Evolutionary conservation across 2,888 invertebrate species (phyloP), one percentile per base, ranked within the genome.

Genomic region (Meganola albula): DNA sequence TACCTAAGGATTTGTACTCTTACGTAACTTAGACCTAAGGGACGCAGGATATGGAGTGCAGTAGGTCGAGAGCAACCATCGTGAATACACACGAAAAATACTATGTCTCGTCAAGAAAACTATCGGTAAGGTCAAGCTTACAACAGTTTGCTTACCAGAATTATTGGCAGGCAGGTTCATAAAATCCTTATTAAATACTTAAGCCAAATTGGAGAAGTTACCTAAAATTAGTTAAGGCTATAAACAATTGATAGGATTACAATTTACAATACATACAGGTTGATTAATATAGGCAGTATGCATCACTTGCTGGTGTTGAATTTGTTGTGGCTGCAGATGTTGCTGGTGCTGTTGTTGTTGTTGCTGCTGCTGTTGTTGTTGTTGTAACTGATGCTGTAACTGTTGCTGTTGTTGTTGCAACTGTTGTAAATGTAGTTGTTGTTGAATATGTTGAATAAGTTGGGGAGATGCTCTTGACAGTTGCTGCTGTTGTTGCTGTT

Each of bases 241-340:
- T n/a, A n/a, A n/a, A n/a, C n/a, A n/a, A 8, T 12, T 5, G 12
- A 8, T 7, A 22, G 7, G n/a, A 8, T n/a, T 12, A 23, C 14
- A 25, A 21, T n/a, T n/a, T n/a, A n/a, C n/a, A n/a, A n/a, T n/a
- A n/a, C 74, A 75, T 40, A 83, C 83, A 43, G 71, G 53, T 58
- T 83, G 82, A 55, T 85, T 83, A 21, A 84, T 78, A 37, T 84
- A 85, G 5, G 80, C 74, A 7, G 83, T 73, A 44, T 84, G 83
- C 83, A 85, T 84, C 20, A 83, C 80, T 64, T 78, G 78, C 35
- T 60, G 61, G 14, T 67, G 71, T 30, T 63, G 63, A 26, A 53
- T 40, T 22, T 63, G 55, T 27, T 68, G 70, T 21, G 67, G 63
- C 37, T 63, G 66, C 31, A 53, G 33, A 16, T 65, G 70, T 32